A percentile compares a stretch with the other conserved stretches of the same genome.
phyloP scores from a whole-genome alignment of 2,888 invertebrate species.

The Andricus quercusramuli region DNA sequence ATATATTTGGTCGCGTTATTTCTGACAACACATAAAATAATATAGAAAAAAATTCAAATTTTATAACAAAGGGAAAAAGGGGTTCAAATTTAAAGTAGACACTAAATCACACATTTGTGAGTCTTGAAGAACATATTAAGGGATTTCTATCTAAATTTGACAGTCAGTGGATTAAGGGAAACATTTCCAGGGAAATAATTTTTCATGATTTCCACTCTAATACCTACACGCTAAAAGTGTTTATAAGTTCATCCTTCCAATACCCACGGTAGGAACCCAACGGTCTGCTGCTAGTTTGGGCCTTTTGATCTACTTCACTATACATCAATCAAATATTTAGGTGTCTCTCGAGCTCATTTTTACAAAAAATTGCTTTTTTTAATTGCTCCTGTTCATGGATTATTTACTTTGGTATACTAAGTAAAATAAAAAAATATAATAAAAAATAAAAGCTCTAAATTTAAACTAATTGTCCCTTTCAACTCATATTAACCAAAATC shows the following conservation, averaged over 20 bases:
- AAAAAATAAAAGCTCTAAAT: no score
- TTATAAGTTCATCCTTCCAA: conserved; percentile 66
- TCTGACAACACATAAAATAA: no score
- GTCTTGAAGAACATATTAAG: conserved; percentile 12
- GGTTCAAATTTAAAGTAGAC: conserved; percentile 21
- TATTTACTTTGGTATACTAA: no score
- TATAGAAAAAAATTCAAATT: neutral
- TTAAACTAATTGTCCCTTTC: no score
- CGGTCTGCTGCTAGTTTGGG: conserved; percentile 63
- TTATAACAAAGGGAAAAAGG: neutral
- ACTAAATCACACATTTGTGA: conserved; percentile 22
- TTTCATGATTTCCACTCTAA: neutral
- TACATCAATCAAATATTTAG: conserved; percentile 39
- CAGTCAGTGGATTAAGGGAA: conserved; percentile 1
- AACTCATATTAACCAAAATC: no score
- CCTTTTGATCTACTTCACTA: conserved; percentile 58
- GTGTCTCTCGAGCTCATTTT: no score
- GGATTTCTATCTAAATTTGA: neutral
- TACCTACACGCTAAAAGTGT: conserved; percentile 64
- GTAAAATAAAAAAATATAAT: no score
- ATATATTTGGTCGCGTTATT: no score
- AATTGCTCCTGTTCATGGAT: no score
- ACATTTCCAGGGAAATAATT: neutral
- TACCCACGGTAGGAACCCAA: conserved; percentile 64
- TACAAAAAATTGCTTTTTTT: no score